These are phyloP conservation scores for Paramacrobiotus metropolitanus DNA, from an alignment of 1,140 invertebrate species.

Conservation along the genomic window DNA sequence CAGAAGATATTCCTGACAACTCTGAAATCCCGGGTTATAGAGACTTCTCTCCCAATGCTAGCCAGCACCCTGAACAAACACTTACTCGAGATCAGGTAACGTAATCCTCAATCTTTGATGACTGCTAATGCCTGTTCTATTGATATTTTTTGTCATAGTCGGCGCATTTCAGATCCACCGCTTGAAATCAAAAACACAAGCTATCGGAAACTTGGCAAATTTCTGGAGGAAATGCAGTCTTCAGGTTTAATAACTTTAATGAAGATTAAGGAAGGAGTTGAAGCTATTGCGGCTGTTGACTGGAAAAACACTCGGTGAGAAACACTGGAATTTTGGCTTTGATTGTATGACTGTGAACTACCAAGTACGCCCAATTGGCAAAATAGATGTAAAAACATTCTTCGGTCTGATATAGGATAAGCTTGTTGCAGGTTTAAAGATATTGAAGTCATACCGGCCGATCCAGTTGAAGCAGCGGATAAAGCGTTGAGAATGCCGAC, in stretches of 20 bases:
- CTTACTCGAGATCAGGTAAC: neutral
- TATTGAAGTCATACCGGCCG: neutral
- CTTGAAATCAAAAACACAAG: neutral
- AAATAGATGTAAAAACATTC: no score
- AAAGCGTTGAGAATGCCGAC: neutral
- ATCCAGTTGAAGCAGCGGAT: neutral
- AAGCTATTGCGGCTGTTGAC: neutral
- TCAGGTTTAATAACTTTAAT: neutral
- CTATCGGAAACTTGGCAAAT: neutral
- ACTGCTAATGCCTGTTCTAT: neutral
- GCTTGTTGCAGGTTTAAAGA: neutral
- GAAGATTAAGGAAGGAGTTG: neutral
- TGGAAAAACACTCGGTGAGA: neutral
- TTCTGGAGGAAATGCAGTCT: neutral
- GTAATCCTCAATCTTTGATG: neutral
- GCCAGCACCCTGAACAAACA: neutral
- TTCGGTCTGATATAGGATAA: no score
- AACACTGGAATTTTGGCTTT: no score
- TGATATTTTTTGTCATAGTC: neutral
- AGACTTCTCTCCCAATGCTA: neutral
- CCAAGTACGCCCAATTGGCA: no score
- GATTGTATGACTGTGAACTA: no score
- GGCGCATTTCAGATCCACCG: neutral
- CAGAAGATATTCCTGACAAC: neutral
- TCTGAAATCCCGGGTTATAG: neutral